These are phyloP conservation scores for Lepidocyrtinus sp. DNA, from an alignment of 2,888 invertebrate species.

Conservation along the genomic window DNA sequence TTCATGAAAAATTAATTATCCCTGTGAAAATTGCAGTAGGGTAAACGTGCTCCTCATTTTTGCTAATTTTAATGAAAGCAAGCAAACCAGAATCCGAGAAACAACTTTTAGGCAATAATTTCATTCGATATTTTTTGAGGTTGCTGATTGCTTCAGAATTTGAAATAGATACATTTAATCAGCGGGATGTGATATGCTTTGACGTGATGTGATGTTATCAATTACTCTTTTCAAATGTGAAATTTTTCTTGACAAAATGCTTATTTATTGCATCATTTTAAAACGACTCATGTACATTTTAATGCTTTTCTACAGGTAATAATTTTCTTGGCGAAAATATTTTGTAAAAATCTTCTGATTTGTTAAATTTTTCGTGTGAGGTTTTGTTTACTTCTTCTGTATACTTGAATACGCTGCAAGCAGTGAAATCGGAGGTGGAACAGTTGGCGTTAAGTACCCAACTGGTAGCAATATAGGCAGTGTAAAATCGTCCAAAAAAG, in stretches of 20 bases:
- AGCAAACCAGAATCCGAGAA: background rate
- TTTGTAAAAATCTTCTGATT: too few species aligned
- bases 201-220: too few species aligned
- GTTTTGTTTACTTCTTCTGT: background rate
- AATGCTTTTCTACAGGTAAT: background rate
- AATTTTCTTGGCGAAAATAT: background rate
- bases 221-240: background rate
- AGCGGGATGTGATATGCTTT: too few species aligned
- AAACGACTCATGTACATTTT: background rate
- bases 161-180: conserved; percentile 4
- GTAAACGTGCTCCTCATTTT: background rate
- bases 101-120: conserved; percentile 18
- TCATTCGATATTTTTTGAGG: background rate
- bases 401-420: background rate
- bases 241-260: background rate
- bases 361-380: background rate
- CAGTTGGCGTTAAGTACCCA: too few species aligned
- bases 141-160: background rate
- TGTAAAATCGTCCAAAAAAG: conserved; percentile 10
- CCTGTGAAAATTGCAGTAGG: conserved; percentile 1
- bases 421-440: conserved; percentile 3
- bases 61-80: background rate
- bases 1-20: background rate
- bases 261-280: background rate
- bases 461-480: conserved; percentile 13